Base-by-base conservation (phyloP, 2,888 invertebrate species). In the Rhagonycha fulva region DNA sequence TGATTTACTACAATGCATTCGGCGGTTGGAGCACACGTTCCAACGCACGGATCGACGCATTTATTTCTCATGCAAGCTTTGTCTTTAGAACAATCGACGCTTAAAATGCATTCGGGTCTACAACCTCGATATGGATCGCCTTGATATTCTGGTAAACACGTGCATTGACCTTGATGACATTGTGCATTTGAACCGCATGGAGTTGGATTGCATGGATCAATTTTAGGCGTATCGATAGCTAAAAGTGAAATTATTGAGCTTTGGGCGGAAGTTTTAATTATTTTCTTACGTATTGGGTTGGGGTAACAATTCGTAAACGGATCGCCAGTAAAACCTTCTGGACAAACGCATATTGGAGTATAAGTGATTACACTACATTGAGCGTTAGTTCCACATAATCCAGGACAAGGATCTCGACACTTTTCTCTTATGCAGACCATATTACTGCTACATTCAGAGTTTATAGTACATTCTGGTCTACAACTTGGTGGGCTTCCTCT, bases 71-170 rank as follows among this genome's bases (percentile, higher is more conserved):
- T 90, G 84, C 95, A 95, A 14, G 94, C 93, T 84, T 91, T 93
- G 81, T 93, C 92, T 76, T 93, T 91, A 77, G 93, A 89, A 84
- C 95, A 96, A 83, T 96, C 95, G 0, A 93, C 92, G 85, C 94
- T 95, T 14, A 93, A 92, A 70, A 94, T 93, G 85, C 95, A 95
- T 89, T 96, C 95, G 60, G 95, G 95, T 79, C 94, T 90, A 87
- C 95, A 95, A 69, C 94, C 94, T 26, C 93, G 92, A 82, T 95
- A 95, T 14, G 96, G 96, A 87, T 95, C 95, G 66, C 96, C 96
- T 81, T 93, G 93, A 85, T 95, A 95, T 86, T 94, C 94, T 3
- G 93, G 91, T 78, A 94, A 84, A 85, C 96, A 96, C 47, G 92
- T 90, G 86, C 96, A 96, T 73, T 94, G 93, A 47, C 95, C 94